Percentiles rank a stretch among this genome's conserved stretches.
Conservation (phyloP, 2,797 vertebrate species). For the Merluccius polli region DNA sequence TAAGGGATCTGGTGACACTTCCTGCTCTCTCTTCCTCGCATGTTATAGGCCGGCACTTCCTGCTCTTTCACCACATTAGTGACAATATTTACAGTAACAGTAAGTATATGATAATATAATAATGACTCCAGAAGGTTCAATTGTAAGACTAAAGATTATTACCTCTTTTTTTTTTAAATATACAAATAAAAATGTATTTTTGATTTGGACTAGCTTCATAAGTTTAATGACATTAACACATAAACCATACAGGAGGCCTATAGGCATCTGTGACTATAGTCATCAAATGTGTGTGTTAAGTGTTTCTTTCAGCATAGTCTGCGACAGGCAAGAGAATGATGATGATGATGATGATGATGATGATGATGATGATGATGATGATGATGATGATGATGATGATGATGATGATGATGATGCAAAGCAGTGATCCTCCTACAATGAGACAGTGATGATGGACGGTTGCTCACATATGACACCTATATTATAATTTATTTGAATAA, state of each 20-base stretch:
- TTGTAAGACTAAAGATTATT: too few species aligned
- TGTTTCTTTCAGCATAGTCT: too few species aligned
- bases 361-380: neutral
- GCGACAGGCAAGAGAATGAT: neutral
- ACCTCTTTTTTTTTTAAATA: too few species aligned
- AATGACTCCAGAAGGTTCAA: too few species aligned
- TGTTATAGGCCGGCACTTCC: neutral
- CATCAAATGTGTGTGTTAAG: neutral
- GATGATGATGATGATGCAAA: too few species aligned
- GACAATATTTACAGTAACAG: neutral
- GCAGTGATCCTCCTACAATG: too few species aligned
- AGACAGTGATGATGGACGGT: neutral
- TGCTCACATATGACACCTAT: too few species aligned
- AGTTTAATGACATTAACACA: neutral
- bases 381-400: neutral
- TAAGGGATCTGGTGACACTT: constrained; percentile 9
- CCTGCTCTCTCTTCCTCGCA: constrained; percentile 21
- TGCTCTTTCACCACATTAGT: neutral
- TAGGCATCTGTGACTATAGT: neutral
- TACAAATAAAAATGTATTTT: neutral
- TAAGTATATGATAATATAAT: neutral
- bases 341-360: neutral
- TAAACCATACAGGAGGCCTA: neutral
- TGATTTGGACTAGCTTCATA: neutral
- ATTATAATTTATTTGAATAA: too few species aligned